Conservation (phyloP, 2,888 invertebrate genomes). For the Chirona hameri region DNA sequence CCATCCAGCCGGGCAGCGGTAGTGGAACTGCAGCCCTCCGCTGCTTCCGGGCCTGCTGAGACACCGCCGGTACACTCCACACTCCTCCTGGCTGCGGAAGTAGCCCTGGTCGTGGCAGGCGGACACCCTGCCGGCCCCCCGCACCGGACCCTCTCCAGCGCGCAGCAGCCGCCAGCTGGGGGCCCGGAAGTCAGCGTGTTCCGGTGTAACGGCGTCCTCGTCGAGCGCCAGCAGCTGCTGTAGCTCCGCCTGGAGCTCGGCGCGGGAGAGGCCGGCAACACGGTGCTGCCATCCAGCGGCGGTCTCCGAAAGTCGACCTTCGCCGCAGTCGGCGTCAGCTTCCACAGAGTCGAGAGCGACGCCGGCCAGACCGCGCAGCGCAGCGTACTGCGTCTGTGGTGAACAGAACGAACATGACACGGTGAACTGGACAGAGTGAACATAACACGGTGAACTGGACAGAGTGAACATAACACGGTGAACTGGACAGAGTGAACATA, state of each 20-base stretch:
- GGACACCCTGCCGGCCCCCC: slow-evolving; percentile 61
- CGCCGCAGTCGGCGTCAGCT: slow-evolving; percentile 55
- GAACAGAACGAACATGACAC: background rate
- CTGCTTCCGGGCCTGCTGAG: slow-evolving; percentile 71
- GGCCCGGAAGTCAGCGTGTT: slow-evolving; percentile 1
- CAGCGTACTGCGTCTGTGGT: slow-evolving; percentile 62
- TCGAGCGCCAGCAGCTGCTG: slow-evolving; percentile 31
- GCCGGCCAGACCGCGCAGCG: slow-evolving; percentile 67
- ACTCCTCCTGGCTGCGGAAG: slow-evolving; percentile 71
- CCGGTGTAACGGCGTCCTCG: slow-evolving; percentile 35
- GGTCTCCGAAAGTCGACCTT: slow-evolving; percentile 39
- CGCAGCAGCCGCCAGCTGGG: background rate
- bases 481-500: background rate
- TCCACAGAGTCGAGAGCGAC: slow-evolving; percentile 59
- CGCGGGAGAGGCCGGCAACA: slow-evolving; percentile 42
- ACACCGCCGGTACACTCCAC: slow-evolving; percentile 73
- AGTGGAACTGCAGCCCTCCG: slow-evolving; percentile 74
- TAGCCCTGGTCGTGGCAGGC: slow-evolving; percentile 71
- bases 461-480: background rate
- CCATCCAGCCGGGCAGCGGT: slow-evolving; percentile 72
- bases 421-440: background rate
- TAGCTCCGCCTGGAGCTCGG: slow-evolving; percentile 42
- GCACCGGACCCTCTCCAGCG: background rate
- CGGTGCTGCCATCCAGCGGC: slow-evolving; percentile 40
- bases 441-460: background rate